Conservation (phyloP, 2,113 vertebrate species). For the Cheilinus undulatus region DNA sequence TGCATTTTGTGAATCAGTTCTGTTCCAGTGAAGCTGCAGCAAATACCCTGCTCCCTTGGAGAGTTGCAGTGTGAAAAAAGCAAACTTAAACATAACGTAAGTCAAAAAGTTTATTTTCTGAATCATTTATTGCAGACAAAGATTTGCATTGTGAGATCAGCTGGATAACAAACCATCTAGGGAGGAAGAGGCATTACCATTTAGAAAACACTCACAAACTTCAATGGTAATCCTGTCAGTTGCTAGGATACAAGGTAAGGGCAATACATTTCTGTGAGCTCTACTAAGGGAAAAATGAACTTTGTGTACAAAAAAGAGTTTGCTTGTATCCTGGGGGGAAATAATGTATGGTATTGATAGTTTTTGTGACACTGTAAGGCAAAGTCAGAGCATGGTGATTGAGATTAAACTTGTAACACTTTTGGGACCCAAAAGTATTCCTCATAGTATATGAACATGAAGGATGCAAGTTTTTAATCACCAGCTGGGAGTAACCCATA, state of each 20-base stretch:
- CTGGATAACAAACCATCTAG: constrained; percentile 61
- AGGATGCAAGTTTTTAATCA: not conserved
- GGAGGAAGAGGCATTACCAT: constrained; percentile 51
- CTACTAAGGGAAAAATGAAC: constrained; percentile 44
- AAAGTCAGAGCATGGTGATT: constrained; percentile 23
- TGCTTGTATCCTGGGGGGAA: constrained; percentile 6
- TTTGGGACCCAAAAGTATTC: not conserved
- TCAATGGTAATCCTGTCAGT: constrained; percentile 63
- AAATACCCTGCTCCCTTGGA: not conserved
- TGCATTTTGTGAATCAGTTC: not conserved
- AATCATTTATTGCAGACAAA: constrained; percentile 74
- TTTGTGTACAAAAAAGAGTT: constrained; percentile 60
- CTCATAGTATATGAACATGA: not conserved
- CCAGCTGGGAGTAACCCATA: not conserved
- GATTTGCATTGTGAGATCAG: constrained; percentile 64
- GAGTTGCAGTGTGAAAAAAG: not conserved
- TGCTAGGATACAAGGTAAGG: constrained; percentile 75
- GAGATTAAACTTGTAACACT: constrained; percentile 9
- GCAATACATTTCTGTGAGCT: constrained; percentile 59
- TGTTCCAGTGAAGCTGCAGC: not conserved
- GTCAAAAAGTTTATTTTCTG: constrained; percentile 59
- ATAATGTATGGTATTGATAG: not conserved
- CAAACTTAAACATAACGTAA: not conserved
- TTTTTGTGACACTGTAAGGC: constrained; percentile 17
- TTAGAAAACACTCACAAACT: constrained; percentile 71